Evolutionary conservation across 2,888 invertebrate genomes (phyloP), one percentile per base, ranked within the genome.

Genomic region (Lepidochrysops patricia): DNA sequence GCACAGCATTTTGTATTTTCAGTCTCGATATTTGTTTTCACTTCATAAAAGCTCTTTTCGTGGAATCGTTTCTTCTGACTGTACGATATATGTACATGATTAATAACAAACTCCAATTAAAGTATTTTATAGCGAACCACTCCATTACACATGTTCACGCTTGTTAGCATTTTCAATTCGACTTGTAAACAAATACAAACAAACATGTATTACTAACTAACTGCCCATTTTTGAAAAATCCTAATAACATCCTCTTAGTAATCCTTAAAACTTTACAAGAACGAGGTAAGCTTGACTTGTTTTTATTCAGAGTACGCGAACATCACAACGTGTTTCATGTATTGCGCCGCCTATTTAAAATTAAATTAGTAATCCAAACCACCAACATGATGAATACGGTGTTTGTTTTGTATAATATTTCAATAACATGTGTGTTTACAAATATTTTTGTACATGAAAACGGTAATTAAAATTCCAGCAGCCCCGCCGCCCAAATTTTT

Each of bases 31-130:
- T n/a, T n/a, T n/a, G n/a, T n/a, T n/a, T n/a, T n/a, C n/a, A n/a
- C n/a, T 35, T 5, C n/a, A 13, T 5, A 35, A 35, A 23, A 1
- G 4, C 2, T 43, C 23, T 19, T 1, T 12, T 2, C 12, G 7
- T 19, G 43, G 2, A 12, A 3, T 0, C 4, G 0, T 43, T 9
- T 43, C n/a, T n/a, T 7, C 43, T 23, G 12, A 19, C 43, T 43
- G 19, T 43, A 43, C 43, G 34, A 34, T 1, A 19, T 43, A 60
- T 60, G 54, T 60, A 49, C 57, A 63, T 66, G 63, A 68, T 65
- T 63, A 67, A 66, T 66, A 65, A 61, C 60, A 19, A 58, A 60
- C 62, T 64, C 60, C 62, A 61, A 68, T 68, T 67, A 66, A 67
- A 65, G 61, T 62, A 57, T 65, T 63, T 69, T 67, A 69, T 64